Evolutionary conservation across 1,140 invertebrate genomes (phyloP).

Genomic region (Idris sp.): DNA sequence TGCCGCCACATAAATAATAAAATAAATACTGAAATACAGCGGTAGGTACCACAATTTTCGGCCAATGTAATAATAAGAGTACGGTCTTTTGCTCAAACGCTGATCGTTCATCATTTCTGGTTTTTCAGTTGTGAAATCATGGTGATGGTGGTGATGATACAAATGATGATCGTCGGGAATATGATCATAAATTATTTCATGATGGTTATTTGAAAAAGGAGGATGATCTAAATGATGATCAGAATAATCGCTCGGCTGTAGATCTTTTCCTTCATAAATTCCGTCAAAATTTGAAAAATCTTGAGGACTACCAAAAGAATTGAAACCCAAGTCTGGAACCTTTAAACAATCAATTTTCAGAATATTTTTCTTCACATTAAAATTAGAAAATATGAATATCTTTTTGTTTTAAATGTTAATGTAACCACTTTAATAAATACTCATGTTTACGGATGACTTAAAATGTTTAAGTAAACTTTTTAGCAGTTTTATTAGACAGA

Average conservation of each 20-base stretch:
- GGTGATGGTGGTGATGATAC: constrained; percentile 75
- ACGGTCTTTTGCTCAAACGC: constrained; percentile 83
- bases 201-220: constrained; percentile 65
- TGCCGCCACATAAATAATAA: constrained; percentile 87
- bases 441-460: too few species aligned
- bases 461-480: too few species aligned
- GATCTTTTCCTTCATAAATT: constrained; percentile 56
- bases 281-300: constrained; percentile 50
- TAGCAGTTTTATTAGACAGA: too few species aligned
- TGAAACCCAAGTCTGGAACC: constrained; percentile 44
- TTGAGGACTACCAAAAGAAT: constrained; percentile 19
- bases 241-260: constrained; percentile 62
- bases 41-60: constrained; percentile 90
- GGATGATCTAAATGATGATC: constrained; percentile 51
- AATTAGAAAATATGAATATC: too few species aligned
- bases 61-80: constrained; percentile 89
- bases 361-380: too few species aligned
- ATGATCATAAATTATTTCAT: constrained; percentile 74
- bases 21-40: constrained; percentile 90
- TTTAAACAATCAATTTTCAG: constrained; percentile 23
- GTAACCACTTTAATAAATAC: too few species aligned
- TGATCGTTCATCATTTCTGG: constrained; percentile 81
- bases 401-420: too few species aligned
- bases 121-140: constrained; percentile 73
- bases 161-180: constrained; percentile 70